These are phyloP conservation scores for Oncorhynchus tshawytscha DNA, from an alignment of 2,113 vertebrate species.

Conservation along the genomic window DNA sequence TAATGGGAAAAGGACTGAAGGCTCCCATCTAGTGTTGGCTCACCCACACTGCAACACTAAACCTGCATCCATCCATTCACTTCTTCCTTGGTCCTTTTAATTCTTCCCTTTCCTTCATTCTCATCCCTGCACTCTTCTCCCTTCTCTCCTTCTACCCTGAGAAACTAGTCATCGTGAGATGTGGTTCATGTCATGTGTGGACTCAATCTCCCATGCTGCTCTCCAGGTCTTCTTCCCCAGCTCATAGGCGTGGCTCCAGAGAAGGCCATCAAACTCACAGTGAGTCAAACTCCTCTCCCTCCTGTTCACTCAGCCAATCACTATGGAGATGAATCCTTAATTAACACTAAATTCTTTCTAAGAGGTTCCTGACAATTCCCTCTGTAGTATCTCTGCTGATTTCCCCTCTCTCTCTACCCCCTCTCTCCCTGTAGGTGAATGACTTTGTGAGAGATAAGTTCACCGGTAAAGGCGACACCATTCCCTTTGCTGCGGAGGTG, in stretches of 20 bases:
- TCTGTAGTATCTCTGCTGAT: background rate
- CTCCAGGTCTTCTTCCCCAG: constrained; percentile 92
- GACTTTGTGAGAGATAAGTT: constrained; percentile 98
- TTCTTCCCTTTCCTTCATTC: too few relatives aligned
- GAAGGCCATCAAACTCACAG: constrained; percentile 98
- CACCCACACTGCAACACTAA: too few relatives aligned
- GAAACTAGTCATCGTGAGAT: constrained; percentile 10
- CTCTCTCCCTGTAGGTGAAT: constrained; percentile 80
- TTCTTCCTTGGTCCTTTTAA: too few relatives aligned
- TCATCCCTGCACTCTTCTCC: background rate
- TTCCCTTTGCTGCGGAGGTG: constrained; percentile 86
- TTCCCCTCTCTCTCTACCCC: background rate
- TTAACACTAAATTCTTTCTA: too few relatives aligned
- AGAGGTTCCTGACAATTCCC: too few relatives aligned
- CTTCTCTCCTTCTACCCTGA: background rate
- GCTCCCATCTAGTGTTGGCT: too few relatives aligned
- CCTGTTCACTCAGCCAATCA: background rate
- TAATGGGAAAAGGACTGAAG: too few relatives aligned
- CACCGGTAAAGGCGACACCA: constrained; percentile 81
- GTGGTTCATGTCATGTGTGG: background rate
- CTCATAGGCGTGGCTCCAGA: constrained; percentile 98
- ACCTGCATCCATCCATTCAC: too few relatives aligned
- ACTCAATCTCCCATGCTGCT: constrained; percentile 9
- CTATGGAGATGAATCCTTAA: too few relatives aligned
- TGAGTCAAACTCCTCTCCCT: constrained; percentile 67